Conservation (phyloP, 2,113 vertebrate species). For the Ploceus nigricollis region DNA sequence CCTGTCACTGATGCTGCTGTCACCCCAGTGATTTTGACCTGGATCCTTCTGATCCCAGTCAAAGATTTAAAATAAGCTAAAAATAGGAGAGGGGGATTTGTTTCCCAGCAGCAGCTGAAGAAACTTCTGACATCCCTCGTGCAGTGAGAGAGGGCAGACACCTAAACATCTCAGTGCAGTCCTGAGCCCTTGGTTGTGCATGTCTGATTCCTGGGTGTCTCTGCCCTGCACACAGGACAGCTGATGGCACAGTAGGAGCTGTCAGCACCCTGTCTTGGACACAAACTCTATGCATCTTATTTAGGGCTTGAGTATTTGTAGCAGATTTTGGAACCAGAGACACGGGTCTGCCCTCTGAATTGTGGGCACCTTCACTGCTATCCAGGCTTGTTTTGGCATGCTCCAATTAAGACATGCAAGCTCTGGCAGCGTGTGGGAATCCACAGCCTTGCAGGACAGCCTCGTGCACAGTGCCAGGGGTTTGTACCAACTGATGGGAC, state of each 20-base stretch:
- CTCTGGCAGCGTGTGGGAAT: neutral
- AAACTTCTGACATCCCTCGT: neutral
- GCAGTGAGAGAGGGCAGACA: neutral
- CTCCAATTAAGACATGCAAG: neutral
- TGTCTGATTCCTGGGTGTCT: neutral
- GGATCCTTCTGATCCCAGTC: constrained; percentile 50
- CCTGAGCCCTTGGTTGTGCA: neutral
- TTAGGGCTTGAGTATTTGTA: neutral
- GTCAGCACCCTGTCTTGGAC: neutral
- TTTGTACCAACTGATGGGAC: neutral
- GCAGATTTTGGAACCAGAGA: neutral
- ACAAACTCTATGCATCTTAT: neutral
- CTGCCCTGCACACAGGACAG: neutral
- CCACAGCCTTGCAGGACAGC: neutral
- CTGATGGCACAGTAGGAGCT: neutral
- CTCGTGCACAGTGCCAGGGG: neutral
- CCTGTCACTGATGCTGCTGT: constrained; percentile 21
- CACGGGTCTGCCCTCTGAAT: neutral
- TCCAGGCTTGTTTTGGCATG: neutral
- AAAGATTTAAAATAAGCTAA: constrained; percentile 53
- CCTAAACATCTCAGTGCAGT: neutral
- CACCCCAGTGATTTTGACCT: constrained; percentile 60
- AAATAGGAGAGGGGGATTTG: constrained; percentile 57
- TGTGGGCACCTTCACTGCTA: neutral
- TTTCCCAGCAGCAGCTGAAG: constrained; percentile 57